Base-by-base conservation (phyloP, 2,797 vertebrate genomes). In the Buceros bicornis region DNA sequence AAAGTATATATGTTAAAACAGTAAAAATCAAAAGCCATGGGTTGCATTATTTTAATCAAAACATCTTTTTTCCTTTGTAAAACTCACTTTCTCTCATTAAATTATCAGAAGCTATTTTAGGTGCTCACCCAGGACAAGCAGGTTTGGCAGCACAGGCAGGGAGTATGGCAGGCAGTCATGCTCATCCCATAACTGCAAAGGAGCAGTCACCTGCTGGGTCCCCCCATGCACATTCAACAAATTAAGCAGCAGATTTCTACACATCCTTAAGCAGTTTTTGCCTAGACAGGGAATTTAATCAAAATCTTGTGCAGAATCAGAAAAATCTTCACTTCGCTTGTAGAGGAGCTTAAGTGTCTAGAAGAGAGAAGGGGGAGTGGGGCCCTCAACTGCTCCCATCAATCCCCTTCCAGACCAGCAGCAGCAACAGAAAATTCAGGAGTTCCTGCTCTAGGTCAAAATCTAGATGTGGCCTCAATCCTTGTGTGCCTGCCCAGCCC, bases 141-240 rank as follows among this genome's bases (percentile, higher is more conserved):
- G 28, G 21, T 35, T 58, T 12, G 13, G 45, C 42, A 86, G n/a
- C 1, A 0, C 54, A 29, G 62, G 10, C 42, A 33, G 18, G 20
- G 29, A 65, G 24, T 2, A 2, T 9, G 17, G 31, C 2, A 2
- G 33, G 12, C 25, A 74, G 28, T 22, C 26, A 42, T 0, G 0
- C 26, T 31, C 28, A 33, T 20, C 29, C 33, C 3, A 0, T 57
- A 69, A 31, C 26, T 51, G 20, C 2, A 1, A 50, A 25, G 14
- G 10, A 42, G 8, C 4, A 2, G 16, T 10, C 15, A 85, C 13
- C 21, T 65, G n/a, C 78, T 72, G 8, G 1, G 22, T 45, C 11
- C 12, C 15, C 11, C 17, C 10, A 8, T 1, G 11, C 24, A 26
- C 0, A 0, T 67, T 61, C 51, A 79, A 29, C 0, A 0, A 61